phyloP scores from a whole-genome alignment of 2,113 vertebrate genomes.

The Cephalophus harveyi region DNA sequence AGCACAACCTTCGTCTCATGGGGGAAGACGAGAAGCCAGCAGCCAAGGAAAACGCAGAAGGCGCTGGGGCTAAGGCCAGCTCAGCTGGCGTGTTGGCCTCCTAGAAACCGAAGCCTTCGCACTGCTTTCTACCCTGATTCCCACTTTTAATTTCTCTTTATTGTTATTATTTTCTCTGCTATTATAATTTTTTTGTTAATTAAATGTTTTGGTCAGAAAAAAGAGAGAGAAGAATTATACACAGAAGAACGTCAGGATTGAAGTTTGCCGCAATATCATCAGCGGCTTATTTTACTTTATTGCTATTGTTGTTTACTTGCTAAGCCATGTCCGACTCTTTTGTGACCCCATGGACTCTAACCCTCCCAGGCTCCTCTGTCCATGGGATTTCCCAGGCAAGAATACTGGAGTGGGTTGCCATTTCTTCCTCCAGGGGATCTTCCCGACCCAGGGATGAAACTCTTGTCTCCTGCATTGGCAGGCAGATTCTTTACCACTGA shows the following conservation, averaged over 20 bases:
- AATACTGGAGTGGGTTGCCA: not conserved
- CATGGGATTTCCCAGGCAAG: not conserved
- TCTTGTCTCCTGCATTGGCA: not conserved
- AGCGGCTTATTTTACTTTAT: not conserved
- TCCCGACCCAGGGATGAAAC: not conserved
- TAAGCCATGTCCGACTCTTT: not conserved
- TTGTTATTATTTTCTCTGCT: conserved; percentile 58
- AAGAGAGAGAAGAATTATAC: not conserved
- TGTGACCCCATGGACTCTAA: not conserved
- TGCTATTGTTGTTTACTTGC: not conserved
- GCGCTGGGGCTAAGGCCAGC: conserved; percentile 82
- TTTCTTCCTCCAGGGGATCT: not conserved
- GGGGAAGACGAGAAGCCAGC: conserved; percentile 88
- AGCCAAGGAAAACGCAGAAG: conserved; percentile 82
- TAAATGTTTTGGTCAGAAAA: conserved; percentile 75
- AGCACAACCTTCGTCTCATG: conserved; percentile 92
- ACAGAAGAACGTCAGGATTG: not conserved
- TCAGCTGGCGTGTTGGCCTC: conserved; percentile 89
- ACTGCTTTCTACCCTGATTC: conserved; percentile 9
- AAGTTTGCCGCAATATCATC: not conserved
- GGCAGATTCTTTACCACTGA: not conserved
- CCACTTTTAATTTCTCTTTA: conserved; percentile 1
- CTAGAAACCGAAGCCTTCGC: conserved; percentile 68
- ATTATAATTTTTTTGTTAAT: conserved; percentile 74
- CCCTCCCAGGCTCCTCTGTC: not conserved